Conservation (phyloP, 2,113 vertebrate genomes). For the Ictalurus furcatus region DNA sequence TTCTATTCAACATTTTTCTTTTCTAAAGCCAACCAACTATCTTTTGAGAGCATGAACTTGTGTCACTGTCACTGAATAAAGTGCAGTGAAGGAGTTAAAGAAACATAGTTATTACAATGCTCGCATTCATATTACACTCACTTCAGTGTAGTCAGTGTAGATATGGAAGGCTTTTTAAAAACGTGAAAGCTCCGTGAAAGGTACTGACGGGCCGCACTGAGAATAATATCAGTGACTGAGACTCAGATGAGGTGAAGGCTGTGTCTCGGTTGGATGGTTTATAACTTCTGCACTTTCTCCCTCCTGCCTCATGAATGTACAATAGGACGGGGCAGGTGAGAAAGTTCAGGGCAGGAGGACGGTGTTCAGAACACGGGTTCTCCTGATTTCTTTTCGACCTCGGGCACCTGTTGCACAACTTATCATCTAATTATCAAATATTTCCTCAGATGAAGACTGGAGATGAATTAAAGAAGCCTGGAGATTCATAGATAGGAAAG, state of each 20-base stretch:
- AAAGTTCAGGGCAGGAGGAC: neutral
- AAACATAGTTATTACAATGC: neutral
- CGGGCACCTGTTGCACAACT: neutral
- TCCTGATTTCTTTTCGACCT: neutral
- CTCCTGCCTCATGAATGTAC: constrained; percentile 22
- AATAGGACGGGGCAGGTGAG: neutral
- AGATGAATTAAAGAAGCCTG: neutral
- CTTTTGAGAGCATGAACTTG: neutral
- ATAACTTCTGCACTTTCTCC: neutral
- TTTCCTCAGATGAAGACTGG: neutral
- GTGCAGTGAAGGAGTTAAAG: neutral
- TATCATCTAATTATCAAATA: neutral
- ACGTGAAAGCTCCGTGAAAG: neutral
- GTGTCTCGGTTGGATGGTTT: constrained; percentile 31
- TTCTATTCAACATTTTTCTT: neutral
- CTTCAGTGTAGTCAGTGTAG: constrained; percentile 2
- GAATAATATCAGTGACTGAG: neutral
- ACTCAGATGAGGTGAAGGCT: neutral
- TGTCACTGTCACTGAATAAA: neutral
- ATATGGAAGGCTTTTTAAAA: neutral
- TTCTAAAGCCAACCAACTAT: neutral
- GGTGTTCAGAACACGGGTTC: neutral
- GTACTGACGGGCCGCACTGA: neutral
- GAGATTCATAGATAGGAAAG: neutral
- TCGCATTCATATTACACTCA: neutral